Conservation (phyloP, 2,113 vertebrate genomes). For the Aptenodytes forsteri region DNA sequence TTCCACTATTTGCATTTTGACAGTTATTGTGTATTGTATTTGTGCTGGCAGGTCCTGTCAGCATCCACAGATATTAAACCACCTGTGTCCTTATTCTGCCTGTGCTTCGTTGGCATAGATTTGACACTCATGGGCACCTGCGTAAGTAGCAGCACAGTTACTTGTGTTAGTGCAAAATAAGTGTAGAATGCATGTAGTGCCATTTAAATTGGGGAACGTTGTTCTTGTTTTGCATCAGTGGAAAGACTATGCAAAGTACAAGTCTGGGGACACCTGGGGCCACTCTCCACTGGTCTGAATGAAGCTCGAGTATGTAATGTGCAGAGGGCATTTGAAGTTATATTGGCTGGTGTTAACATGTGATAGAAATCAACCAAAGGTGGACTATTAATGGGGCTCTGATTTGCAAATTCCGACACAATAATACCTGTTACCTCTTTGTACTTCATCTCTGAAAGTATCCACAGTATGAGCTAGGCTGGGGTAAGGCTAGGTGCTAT, state of each 20-base stretch:
- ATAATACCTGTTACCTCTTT: neutral
- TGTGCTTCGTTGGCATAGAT: neutral
- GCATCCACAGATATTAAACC: neutral
- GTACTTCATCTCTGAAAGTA: neutral
- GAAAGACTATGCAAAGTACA: neutral
- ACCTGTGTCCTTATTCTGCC: neutral
- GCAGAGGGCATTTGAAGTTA: neutral
- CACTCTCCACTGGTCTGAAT: neutral
- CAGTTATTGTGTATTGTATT: neutral
- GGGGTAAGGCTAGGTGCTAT: neutral
- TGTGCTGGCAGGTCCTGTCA: neutral
- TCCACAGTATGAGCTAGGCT: neutral
- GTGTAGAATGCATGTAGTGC: neutral
- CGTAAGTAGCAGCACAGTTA: neutral
- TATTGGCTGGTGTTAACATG: neutral
- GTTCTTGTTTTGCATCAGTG: neutral
- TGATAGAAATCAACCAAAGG: neutral
- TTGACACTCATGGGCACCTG: neutral
- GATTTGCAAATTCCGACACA: neutral
- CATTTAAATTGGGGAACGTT: neutral
- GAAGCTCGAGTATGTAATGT: neutral
- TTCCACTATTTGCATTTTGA: neutral
- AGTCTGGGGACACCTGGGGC: neutral
- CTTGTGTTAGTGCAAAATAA: neutral
- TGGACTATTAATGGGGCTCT: neutral